Evolutionary conservation across 2,888 invertebrate genomes (phyloP).

Genomic region (Gnatocerus cornutus): DNA sequence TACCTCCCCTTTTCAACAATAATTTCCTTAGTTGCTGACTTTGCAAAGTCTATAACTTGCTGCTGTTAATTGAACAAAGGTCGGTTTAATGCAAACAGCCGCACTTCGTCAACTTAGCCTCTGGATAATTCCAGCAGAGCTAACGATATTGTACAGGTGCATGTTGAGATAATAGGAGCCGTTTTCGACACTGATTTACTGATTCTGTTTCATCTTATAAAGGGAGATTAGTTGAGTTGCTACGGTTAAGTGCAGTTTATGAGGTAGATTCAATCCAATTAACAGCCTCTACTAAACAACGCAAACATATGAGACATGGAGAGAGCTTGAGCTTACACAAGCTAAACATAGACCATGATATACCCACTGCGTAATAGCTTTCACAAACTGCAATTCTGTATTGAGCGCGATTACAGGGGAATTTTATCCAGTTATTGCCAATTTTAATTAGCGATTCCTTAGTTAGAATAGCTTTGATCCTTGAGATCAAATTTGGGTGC

Average conservation of each 20-base stretch:
- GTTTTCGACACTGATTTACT: slow-evolving; percentile 19
- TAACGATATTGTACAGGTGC: slow-evolving; percentile 33
- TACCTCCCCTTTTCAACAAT: slow-evolving; percentile 40
- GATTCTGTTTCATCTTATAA: slow-evolving; percentile 30
- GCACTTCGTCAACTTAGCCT: slow-evolving; percentile 17
- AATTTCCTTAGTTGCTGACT: slow-evolving; percentile 45
- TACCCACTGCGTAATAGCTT: not conserved
- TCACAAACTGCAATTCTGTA: not conserved
- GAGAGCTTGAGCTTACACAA: slow-evolving; percentile 25
- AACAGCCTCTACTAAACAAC: slow-evolving; percentile 29
- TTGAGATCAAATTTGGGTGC: no score
- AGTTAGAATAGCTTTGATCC: not conserved
- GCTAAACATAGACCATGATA: slow-evolving; percentile 14
- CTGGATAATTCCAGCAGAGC: slow-evolving; percentile 14
- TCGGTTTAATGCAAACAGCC: slow-evolving; percentile 42
- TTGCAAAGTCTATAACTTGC: slow-evolving; percentile 37
- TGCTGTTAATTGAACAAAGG: slow-evolving; percentile 41
- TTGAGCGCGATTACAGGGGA: not conserved
- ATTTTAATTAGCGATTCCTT: not conserved
- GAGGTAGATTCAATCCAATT: slow-evolving; percentile 39
- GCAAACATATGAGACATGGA: slow-evolving; percentile 29
- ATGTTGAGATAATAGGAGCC: slow-evolving; percentile 11
- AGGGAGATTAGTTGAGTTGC: slow-evolving; percentile 27
- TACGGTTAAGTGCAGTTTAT: slow-evolving; percentile 36
- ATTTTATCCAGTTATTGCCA: not conserved